phyloP scores from a whole-genome alignment of 2,888 invertebrate genomes.

The Aphodius sticticus region DNA sequence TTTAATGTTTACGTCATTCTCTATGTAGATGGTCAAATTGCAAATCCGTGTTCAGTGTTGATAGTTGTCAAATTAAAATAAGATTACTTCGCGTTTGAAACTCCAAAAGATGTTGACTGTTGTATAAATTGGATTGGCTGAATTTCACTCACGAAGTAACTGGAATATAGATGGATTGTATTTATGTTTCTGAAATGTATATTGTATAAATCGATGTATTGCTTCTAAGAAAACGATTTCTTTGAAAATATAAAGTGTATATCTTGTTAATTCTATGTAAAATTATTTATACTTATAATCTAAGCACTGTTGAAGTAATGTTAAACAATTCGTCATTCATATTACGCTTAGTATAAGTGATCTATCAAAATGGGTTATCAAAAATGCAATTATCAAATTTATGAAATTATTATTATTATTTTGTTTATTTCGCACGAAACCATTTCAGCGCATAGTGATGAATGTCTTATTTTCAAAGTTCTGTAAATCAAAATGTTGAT shows the following conservation, averaged over 20 bases:
- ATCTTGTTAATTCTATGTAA: not conserved
- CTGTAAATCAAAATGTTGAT: not conserved
- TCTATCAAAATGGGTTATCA: not conserved
- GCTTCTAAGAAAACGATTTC: not conserved
- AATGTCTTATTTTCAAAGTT: not conserved
- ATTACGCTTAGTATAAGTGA: not conserved
- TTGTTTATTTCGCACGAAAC: no score
- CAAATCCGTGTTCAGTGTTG: not conserved
- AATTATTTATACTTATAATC: constrained; percentile 4
- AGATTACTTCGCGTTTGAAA: not conserved
- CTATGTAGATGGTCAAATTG: not conserved
- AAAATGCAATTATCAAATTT: no score
- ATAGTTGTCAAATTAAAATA: not conserved
- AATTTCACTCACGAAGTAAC: not conserved
- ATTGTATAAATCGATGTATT: not conserved
- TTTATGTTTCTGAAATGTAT: not conserved
- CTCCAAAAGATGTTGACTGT: not conserved
- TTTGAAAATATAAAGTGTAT: not conserved
- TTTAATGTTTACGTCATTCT: not conserved
- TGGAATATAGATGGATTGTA: not conserved
- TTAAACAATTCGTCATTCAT: not conserved
- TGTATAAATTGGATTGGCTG: not conserved
- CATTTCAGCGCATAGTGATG: no score
- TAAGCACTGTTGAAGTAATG: not conserved
- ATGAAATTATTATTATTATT: no score